phyloP scores from a whole-genome alignment of 1,140 invertebrate species.

The Drosophila sechellia region DNA sequence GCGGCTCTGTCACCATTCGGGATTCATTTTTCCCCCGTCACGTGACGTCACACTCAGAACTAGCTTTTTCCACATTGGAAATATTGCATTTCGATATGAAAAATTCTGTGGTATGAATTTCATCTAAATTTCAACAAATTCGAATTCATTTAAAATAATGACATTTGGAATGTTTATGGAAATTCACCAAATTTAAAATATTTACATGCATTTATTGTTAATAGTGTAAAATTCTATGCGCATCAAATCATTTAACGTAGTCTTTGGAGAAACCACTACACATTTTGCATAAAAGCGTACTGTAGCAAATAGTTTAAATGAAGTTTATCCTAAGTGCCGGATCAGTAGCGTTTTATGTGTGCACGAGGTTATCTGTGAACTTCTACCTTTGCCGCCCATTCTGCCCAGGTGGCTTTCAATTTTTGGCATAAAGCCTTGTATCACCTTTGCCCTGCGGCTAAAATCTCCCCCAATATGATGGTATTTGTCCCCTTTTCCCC shows the following conservation, averaged over 20 bases:
- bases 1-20: slow-evolving; percentile 31
- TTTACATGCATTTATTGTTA: background rate
- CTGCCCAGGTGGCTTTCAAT: slow-evolving; percentile 53
- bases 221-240: too few species aligned
- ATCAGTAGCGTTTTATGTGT: background rate
- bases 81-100: background rate
- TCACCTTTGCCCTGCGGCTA: slow-evolving; percentile 57
- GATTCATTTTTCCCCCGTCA: slow-evolving; percentile 34
- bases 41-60: slow-evolving; percentile 3
- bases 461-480: slow-evolving; percentile 2
- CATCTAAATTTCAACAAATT: background rate
- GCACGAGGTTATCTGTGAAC: slow-evolving; percentile 31
- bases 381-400: slow-evolving; percentile 4
- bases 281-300: background rate
- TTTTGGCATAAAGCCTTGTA: slow-evolving; percentile 74
- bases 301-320: background rate
- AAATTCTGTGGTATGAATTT: too few species aligned
- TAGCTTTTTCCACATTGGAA: background rate
- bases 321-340: background rate
- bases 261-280: too few species aligned
- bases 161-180: too few species aligned
- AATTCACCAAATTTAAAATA: background rate
- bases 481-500: slow-evolving; percentile 7
- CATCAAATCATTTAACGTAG: too few species aligned
- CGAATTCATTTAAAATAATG: too few species aligned